These are phyloP conservation scores for Blennius ocellaris DNA, from an alignment of 2,113 vertebrate species.

Conservation along the genomic window DNA sequence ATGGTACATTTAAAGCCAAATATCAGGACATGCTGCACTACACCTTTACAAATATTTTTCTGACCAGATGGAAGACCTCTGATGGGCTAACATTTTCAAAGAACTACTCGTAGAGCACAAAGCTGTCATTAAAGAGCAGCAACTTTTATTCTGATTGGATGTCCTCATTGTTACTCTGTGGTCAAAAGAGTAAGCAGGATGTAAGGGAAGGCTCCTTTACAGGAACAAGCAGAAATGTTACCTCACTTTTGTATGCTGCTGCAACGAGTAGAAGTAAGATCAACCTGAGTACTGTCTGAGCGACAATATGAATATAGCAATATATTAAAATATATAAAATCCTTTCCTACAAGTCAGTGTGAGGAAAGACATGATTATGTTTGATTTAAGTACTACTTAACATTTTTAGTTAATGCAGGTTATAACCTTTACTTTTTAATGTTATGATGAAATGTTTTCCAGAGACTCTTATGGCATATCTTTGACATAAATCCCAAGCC, in stretches of 20 bases:
- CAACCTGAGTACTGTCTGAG: too few relatives aligned
- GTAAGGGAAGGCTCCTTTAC: neutral
- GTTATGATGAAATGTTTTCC: constrained; percentile 25
- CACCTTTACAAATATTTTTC: constrained; percentile 23
- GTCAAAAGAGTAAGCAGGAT: constrained; percentile 33
- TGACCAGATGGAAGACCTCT: constrained; percentile 6
- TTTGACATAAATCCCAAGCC: constrained; percentile 38
- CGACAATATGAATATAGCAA: too few relatives aligned
- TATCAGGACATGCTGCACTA: constrained; percentile 53
- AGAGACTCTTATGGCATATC: neutral
- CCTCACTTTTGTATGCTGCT: too few relatives aligned
- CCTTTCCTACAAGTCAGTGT: too few relatives aligned
- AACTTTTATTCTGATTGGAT: constrained; percentile 5
- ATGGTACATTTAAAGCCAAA: constrained; percentile 71
- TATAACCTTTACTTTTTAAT: neutral
- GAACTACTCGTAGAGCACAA: neutral
- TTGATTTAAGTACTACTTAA: neutral
- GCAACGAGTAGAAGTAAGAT: too few relatives aligned
- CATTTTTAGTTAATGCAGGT: neutral
- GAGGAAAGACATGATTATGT: too few relatives aligned
- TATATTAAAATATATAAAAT: too few relatives aligned
- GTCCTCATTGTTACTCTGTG: constrained; percentile 4
- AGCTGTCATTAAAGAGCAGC: neutral
- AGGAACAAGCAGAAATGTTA: neutral
- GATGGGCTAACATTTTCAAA: neutral